Evolutionary conservation across 2,888 invertebrate genomes (phyloP).

Genomic region (Smittia sp.): DNA sequence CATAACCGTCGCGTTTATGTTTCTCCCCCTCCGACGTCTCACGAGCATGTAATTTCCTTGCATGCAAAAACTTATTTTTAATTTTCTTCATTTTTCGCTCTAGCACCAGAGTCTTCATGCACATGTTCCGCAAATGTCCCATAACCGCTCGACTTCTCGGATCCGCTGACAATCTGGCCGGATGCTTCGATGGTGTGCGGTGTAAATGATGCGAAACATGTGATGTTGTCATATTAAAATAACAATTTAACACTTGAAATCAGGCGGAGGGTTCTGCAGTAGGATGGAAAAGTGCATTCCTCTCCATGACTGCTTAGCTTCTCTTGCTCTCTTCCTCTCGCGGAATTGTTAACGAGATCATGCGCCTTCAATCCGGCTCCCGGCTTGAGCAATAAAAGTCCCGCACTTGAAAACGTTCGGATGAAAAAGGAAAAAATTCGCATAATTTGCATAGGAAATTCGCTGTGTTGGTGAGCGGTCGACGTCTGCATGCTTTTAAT

Average conservation of each 20-base stretch:
- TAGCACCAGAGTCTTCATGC: not conserved
- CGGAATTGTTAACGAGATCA: not conserved
- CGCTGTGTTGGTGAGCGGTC: not conserved
- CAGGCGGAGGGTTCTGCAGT: not conserved
- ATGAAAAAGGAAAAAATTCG: not conserved
- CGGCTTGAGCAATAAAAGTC: constrained; percentile 8
- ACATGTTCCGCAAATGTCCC: not conserved
- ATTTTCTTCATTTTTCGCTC: no score
- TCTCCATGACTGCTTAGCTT: not conserved
- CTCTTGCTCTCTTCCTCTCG: not conserved
- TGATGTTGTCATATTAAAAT: constrained; percentile 4
- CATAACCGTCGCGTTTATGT: no score
- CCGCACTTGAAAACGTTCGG: not conserved
- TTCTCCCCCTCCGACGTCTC: no score
- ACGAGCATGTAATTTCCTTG: no score
- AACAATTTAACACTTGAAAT: constrained; percentile 8
- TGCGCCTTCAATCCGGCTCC: not conserved
- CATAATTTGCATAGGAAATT: constrained; percentile 12
- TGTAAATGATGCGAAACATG: constrained; percentile 2
- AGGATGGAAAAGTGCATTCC: not conserved
- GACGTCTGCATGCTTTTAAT: not conserved
- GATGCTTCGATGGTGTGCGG: not conserved
- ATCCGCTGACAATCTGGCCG: not conserved
- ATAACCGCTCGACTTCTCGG: not conserved
- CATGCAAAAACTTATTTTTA: no score